Conservation (phyloP, 2,113 vertebrate genomes). For the Heliornis fulica region DNA sequence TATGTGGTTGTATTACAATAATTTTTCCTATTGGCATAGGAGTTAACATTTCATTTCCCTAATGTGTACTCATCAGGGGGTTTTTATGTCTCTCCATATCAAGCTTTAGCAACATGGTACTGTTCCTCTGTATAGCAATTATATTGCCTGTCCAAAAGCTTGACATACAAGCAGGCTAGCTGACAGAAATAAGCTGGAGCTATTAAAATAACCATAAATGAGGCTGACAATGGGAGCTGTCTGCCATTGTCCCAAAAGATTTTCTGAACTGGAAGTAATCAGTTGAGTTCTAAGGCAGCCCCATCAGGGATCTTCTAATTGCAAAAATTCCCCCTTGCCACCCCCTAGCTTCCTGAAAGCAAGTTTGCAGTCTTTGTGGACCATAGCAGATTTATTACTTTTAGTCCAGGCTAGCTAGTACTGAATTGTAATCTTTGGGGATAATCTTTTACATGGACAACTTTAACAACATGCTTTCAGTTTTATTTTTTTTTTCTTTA, state of each 20-base stretch:
- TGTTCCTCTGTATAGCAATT: slow-evolving; percentile 53
- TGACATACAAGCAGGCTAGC: slow-evolving; percentile 37
- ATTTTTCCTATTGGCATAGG: background rate
- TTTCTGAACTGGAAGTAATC: slow-evolving; percentile 85
- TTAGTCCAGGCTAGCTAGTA: background rate
- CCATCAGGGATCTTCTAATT: slow-evolving; percentile 70
- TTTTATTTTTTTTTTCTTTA: too few relatives aligned
- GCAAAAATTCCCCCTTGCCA: background rate
- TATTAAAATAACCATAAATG: slow-evolving; percentile 76
- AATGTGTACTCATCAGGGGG: slow-evolving; percentile 14
- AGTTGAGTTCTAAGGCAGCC: slow-evolving; percentile 65
- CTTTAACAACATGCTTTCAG: background rate
- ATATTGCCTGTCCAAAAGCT: slow-evolving; percentile 21
- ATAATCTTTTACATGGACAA: background rate
- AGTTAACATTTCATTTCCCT: slow-evolving; percentile 38
- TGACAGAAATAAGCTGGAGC: slow-evolving; percentile 70
- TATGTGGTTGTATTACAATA: slow-evolving; percentile 10
- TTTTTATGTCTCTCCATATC: background rate
- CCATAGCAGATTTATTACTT: background rate
- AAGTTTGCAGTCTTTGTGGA: slow-evolving; percentile 17
- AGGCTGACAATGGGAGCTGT: slow-evolving; percentile 77
- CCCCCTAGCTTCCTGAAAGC: slow-evolving; percentile 12
- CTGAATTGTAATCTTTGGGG: background rate
- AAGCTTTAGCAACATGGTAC: background rate
- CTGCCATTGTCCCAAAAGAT: slow-evolving; percentile 78